Conservation (phyloP, 2,113 vertebrate genomes). For the Centropus bengalensis region DNA sequence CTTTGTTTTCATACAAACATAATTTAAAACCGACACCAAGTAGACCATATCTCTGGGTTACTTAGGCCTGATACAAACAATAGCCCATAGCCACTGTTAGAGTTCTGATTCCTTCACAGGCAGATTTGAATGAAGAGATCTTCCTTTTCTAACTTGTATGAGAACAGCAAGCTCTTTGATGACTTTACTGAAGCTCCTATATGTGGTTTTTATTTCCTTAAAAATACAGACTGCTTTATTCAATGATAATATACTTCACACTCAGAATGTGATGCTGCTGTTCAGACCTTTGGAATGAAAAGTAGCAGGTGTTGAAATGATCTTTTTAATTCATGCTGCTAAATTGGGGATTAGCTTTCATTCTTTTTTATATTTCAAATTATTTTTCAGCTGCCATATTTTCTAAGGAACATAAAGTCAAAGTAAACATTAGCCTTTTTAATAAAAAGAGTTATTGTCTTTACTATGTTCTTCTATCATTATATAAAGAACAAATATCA, state of each 20-base stretch:
- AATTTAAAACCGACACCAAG: neutral
- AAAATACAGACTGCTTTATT: neutral
- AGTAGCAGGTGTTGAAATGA: slow-evolving; percentile 1
- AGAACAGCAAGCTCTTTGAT: neutral
- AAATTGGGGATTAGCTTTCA: slow-evolving; percentile 18
- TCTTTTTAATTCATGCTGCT: slow-evolving; percentile 25
- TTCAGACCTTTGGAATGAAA: slow-evolving; percentile 21
- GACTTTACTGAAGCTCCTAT: neutral
- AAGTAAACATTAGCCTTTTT: neutral
- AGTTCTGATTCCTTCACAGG: neutral
- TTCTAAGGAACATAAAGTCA: neutral
- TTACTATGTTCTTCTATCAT: neutral
- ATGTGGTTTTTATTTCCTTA: neutral
- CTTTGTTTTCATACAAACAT: neutral
- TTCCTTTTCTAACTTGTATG: neutral
- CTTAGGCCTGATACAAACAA: neutral
- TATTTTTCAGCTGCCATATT: neutral
- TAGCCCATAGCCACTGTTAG: neutral
- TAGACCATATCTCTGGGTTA: neutral
- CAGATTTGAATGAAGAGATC: neutral
- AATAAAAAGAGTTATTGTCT: neutral
- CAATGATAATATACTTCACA: neutral
- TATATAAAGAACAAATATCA: neutral
- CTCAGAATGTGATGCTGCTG: neutral
- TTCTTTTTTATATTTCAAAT: slow-evolving; percentile 10